Evolutionary conservation across 1,140 invertebrate species (phyloP).

Genomic region (Euschistus heros): DNA sequence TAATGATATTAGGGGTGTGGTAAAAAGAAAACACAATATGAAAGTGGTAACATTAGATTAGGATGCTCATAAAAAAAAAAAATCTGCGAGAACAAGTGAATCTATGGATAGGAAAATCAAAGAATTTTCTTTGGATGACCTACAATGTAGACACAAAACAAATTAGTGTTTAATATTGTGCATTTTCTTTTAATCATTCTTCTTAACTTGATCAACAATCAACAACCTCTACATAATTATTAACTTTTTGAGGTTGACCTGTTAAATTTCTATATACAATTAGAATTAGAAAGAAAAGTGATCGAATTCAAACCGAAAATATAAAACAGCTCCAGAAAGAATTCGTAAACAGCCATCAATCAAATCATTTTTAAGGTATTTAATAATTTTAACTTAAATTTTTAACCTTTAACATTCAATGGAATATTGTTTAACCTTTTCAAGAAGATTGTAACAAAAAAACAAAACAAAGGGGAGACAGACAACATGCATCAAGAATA

Average conservation of each 20-base stretch:
- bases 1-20: too few relatives aligned
- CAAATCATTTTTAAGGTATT: background rate
- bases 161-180: background rate
- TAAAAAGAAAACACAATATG: too few relatives aligned
- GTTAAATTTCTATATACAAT: background rate
- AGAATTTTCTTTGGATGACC: background rate
- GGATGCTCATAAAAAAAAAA: too few relatives aligned
- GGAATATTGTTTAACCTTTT: background rate
- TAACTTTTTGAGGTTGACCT: background rate
- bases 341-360: background rate
- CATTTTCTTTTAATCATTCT: background rate
- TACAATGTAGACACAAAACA: background rate
- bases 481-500: too few relatives aligned
- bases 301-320: background rate
- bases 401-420: background rate
- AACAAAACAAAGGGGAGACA: too few relatives aligned
- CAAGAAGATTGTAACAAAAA: too few relatives aligned
- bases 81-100: too few relatives aligned
- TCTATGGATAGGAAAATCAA: too few relatives aligned
- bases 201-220: background rate
- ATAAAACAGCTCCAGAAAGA: background rate
- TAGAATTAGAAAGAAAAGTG: background rate
- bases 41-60: too few relatives aligned
- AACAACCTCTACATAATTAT: too few relatives aligned
- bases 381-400: background rate